Evolutionary conservation across 2,888 invertebrate genomes (phyloP).

Genomic region (Dioctria linearis): DNA sequence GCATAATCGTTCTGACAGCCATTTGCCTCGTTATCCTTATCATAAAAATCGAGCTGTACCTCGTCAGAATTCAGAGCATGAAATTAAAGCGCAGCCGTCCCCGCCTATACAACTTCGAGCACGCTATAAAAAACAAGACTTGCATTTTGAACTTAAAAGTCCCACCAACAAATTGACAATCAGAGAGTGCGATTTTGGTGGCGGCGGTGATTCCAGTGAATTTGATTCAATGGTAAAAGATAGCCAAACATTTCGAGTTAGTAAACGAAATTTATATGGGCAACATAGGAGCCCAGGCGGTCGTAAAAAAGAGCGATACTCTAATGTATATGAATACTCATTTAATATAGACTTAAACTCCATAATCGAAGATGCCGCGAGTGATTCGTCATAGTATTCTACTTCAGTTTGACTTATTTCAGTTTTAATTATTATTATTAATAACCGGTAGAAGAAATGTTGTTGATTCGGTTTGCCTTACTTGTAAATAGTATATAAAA

Average conservation of each 20-base stretch:
- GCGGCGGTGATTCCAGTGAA: constrained; percentile 71
- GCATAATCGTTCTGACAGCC: constrained; percentile 64
- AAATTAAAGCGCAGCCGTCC: constrained; percentile 67
- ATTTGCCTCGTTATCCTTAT: constrained; percentile 68
- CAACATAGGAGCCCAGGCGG: constrained; percentile 71
- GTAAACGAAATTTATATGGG: constrained; percentile 71
- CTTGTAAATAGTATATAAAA: constrained; percentile 31
- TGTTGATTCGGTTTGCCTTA: constrained; percentile 41
- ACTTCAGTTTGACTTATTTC: neutral
- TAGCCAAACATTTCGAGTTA: constrained; percentile 72
- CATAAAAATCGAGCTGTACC: constrained; percentile 69
- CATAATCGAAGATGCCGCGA: constrained; percentile 71
- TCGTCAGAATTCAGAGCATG: constrained; percentile 68
- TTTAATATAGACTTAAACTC: constrained; percentile 71
- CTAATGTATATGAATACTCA: constrained; percentile 71
- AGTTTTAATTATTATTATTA: neutral
- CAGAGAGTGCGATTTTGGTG: constrained; percentile 71
- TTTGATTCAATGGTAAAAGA: constrained; percentile 68
- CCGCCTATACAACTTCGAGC: constrained; percentile 68
- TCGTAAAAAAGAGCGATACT: constrained; percentile 68
- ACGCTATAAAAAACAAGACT: constrained; percentile 69
- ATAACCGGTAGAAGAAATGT: neutral
- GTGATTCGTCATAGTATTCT: constrained; percentile 71
- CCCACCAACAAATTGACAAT: constrained; percentile 70
- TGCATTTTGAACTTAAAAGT: constrained; percentile 69